Conservation (phyloP, 2,113 vertebrate genomes). For the Symphodus melops region DNA sequence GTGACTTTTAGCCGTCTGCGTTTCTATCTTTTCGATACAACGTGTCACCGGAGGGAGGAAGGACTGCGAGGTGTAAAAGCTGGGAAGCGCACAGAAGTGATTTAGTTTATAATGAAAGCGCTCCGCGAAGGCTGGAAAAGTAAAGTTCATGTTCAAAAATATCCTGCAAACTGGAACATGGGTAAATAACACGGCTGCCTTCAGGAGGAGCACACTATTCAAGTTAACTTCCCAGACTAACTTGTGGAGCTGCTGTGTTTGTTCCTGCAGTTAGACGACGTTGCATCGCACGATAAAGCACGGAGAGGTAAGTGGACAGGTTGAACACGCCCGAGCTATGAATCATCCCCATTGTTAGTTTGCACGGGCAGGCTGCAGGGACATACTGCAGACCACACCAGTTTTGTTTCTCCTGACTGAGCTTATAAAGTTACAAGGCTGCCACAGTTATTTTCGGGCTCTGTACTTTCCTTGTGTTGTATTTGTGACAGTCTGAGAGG, state of each 20-base stretch:
- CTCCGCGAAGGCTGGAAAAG: slow-evolving; percentile 1
- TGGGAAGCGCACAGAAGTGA: not conserved
- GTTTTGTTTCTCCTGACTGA: slow-evolving; percentile 57
- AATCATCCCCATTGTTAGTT: slow-evolving; percentile 57
- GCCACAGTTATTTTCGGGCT: slow-evolving; percentile 48
- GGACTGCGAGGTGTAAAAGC: slow-evolving; percentile 6
- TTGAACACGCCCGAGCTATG: slow-evolving; percentile 38
- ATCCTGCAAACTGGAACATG: slow-evolving; percentile 41
- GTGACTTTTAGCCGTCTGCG: slow-evolving; percentile 15
- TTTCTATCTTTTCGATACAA: slow-evolving; percentile 24
- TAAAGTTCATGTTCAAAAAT: slow-evolving; percentile 45
- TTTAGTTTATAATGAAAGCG: slow-evolving; percentile 15
- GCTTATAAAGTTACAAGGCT: slow-evolving; percentile 32
- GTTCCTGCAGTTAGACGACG: slow-evolving; percentile 33
- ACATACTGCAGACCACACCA: slow-evolving; percentile 58
- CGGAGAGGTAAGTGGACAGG: slow-evolving; percentile 37
- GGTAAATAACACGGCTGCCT: slow-evolving; percentile 39
- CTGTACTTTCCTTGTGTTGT: not conserved
- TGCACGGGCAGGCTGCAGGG: slow-evolving; percentile 45
- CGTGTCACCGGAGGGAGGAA: slow-evolving; percentile 14
- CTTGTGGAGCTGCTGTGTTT: slow-evolving; percentile 67
- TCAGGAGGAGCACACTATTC: slow-evolving; percentile 17
- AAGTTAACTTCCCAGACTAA: slow-evolving; percentile 65
- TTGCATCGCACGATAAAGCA: slow-evolving; percentile 46
- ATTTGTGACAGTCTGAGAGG: not conserved